Conservation (phyloP, 2,113 vertebrate genomes). For the Rafetus swinhoei region DNA sequence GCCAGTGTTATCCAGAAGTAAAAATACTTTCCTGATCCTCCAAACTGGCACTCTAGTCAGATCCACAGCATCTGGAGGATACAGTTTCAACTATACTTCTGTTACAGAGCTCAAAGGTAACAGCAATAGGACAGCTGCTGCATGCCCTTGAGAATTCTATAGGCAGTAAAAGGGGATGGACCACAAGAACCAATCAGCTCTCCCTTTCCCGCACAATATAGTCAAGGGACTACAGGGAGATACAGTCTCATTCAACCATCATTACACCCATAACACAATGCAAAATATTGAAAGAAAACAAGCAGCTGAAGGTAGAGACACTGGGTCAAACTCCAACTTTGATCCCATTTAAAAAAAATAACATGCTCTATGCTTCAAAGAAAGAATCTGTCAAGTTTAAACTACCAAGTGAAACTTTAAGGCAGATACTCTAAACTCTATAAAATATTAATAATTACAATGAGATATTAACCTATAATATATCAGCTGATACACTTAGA, state of each 20-base stretch:
- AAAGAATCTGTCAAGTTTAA: slow-evolving; percentile 33
- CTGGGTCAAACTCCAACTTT: slow-evolving; percentile 27
- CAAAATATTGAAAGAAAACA: slow-evolving; percentile 34
- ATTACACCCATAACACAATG: slow-evolving; percentile 11
- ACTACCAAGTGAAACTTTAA: slow-evolving; percentile 43
- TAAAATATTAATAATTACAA: slow-evolving; percentile 11
- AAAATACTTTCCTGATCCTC: not conserved
- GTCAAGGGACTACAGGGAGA: slow-evolving; percentile 43
- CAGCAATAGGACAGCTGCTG: not conserved
- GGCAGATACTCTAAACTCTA: slow-evolving; percentile 7
- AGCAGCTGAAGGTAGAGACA: slow-evolving; percentile 6
- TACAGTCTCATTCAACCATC: slow-evolving; percentile 18
- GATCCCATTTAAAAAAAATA: slow-evolving; percentile 17
- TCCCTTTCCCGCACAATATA: not conserved
- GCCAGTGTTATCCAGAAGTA: not conserved
- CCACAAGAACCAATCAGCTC: not conserved
- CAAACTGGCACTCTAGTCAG: not conserved
- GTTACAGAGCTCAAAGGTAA: not conserved
- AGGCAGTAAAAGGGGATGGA: not conserved
- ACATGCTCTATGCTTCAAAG: slow-evolving; percentile 18
- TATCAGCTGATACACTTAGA: not conserved
- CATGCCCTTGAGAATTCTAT: not conserved
- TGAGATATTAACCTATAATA: not conserved
- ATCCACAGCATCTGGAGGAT: not conserved
- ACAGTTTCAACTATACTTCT: not conserved